Evolutionary conservation across 2,888 invertebrate species (phyloP).

Genomic region (Nymphalis urticae): DNA sequence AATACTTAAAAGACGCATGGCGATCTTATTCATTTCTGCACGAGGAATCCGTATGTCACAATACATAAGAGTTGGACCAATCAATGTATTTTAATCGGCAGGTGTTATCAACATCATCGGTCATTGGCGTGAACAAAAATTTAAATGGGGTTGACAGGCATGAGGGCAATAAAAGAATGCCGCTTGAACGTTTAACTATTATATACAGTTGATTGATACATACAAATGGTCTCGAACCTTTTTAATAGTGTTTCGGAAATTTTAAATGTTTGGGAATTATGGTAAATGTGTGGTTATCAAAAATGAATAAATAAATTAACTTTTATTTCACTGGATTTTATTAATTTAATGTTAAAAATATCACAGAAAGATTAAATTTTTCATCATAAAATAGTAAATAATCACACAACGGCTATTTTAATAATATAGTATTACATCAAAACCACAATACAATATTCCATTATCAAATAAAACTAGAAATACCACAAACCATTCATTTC

Average conservation of each 20-base stretch:
- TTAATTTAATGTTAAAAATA: too few relatives aligned
- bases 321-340: too few relatives aligned
- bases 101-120: constrained; percentile 14
- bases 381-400: background rate
- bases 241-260: too few relatives aligned
- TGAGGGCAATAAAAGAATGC: constrained; percentile 19
- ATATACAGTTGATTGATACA: background rate
- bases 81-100: constrained; percentile 18
- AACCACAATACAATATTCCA: constrained; percentile 6
- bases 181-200: constrained; percentile 10
- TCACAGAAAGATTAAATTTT: too few relatives aligned
- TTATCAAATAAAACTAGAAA: constrained; percentile 25
- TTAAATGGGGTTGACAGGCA: constrained; percentile 21
- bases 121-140: constrained; percentile 18
- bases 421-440: constrained; percentile 4
- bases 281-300: too few relatives aligned
- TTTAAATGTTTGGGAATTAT: too few relatives aligned
- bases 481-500: constrained; percentile 21
- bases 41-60: constrained; percentile 31
- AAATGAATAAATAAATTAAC: too few relatives aligned
- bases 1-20: constrained; percentile 25
- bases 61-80: constrained; percentile 22
- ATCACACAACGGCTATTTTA: background rate
- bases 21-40: constrained; percentile 37
- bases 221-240: too few relatives aligned